Base-by-base conservation (phyloP, 2,797 vertebrate species). In the Eulemur coronatus region DNA sequence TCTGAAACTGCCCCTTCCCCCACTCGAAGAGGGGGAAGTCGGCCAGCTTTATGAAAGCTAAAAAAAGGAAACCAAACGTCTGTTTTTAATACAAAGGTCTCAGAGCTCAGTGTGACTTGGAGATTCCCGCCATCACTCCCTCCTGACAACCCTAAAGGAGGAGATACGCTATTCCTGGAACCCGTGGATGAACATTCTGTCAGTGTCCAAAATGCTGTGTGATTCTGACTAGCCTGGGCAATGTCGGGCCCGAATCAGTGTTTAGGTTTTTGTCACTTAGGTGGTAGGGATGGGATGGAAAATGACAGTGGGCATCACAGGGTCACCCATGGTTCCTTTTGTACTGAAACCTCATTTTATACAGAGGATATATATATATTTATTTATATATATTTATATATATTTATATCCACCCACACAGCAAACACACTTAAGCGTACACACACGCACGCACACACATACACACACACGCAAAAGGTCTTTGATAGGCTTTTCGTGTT, bases 311-410 rank as follows among this genome's bases (percentile, higher is more conserved):
- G 97, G 93, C 97, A 98, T 98, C 97, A 86, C 97, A 99, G 99
- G 99, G 99, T 99, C 99, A 99, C 99, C 99, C 99, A 97, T 99
- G 98, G 98, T 98, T 98, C 99, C 99, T 99, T 99, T 98, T 99
- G 98, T 98, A 99, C 99, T 99, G 99, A 99, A 99, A 99, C 98
- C 98, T 98, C 98, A 85, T 99, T 99, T 98, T 99, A 98, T 98
- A 99, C 98, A 98, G 99, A 98, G 98, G 98, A 99, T 98, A 99
- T 99, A 99, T 98, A 98, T 98, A 98, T 98, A 98, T 99, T 98
- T 98, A 97, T 98, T 97, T 98, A 97, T 98, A 97, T 99, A 97
- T 99, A 98, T 99, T 98, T 98, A 94, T 98, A 95, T 98, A 98
- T 98, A 97, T 97, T 97, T 98, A 97, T 99, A 97, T 97, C 97